Base-by-base conservation (phyloP, 2,888 invertebrate species). In the Drosophila gaucha region DNA sequence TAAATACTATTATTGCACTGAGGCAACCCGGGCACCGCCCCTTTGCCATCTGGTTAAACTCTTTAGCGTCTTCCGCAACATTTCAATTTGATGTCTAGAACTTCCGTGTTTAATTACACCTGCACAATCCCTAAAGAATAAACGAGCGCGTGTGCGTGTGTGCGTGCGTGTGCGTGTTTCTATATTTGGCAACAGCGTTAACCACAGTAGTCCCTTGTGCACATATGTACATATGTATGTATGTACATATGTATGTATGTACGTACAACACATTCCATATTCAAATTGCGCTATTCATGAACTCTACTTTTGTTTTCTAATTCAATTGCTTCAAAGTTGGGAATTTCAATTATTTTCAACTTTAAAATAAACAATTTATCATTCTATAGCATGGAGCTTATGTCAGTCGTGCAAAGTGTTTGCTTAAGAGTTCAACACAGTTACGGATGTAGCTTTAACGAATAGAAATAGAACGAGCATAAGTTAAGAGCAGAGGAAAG, bases 71-170 rank as follows among this genome's bases (percentile, higher is more conserved):
- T 20, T 31, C 50, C 38, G 26, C 44, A 44, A 18, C 43, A 63
- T n/a, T 46, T 14, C n/a, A 50, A 47, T 46, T 49, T 46, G 47
- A 52, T 28, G 49, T 41, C 31, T 20, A 65, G 56, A 60, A 58
- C 63, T 63, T 72, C 54, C 71, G 63, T 57, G 51, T 68, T 60
- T 72, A 66, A 75, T 75, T 75, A 66, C 72, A 72, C 54, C 54
- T 63, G 58, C 18, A 35, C 16, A 26, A 35, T 33, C 12, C 22
- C n/a, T n/a, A n/a, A n/a, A n/a, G n/a, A n/a, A n/a, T n/a, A 18
- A 28, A 3, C 46, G n/a, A 14, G 16, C 2, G 28, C 14, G 10
- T 1, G 12, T n/a, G 6, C 35, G 24, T 35, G 12, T 35, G 33
- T 33, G 24, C 18, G 12, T 18, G 26, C 18, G 35, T 50, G 36